Conservation (phyloP, 35 echinoderm and acorn worm species). For the Lytechinus variegatus region DNA sequence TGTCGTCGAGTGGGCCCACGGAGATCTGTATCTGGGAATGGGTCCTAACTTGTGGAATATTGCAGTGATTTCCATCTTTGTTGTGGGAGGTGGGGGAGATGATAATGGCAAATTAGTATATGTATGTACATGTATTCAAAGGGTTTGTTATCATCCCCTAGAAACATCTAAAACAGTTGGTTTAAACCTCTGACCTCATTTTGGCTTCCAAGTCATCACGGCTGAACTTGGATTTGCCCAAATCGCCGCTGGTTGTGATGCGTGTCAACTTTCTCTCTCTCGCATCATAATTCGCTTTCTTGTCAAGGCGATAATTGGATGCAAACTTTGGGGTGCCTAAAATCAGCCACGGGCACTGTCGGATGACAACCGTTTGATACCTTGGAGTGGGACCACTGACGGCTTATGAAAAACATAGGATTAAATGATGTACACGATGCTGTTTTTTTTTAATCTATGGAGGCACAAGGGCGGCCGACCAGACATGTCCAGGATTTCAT, state of each 20-base stretch:
- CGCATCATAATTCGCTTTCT: background rate
- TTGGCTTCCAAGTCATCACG: background rate
- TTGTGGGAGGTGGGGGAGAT: background rate
- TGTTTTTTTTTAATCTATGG: too few relatives aligned
- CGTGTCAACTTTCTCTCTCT: background rate
- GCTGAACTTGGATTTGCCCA: background rate
- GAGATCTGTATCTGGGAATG: too few relatives aligned
- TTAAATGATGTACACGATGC: background rate
- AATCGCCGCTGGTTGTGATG: background rate
- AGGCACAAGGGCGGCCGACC: too few relatives aligned
- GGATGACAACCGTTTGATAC: background rate
- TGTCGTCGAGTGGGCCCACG: too few relatives aligned
- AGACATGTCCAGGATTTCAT: too few relatives aligned
- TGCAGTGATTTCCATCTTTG: too few relatives aligned
- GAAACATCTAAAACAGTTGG: background rate
- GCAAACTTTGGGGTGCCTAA: background rate
- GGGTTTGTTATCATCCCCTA: background rate
- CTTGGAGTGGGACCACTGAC: background rate
- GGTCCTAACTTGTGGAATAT: too few relatives aligned
- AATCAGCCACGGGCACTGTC: background rate
- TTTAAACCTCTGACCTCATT: slow-evolving; percentile 1
- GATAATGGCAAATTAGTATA: background rate
- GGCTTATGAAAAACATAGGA: background rate
- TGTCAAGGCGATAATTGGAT: slow-evolving; percentile 2
- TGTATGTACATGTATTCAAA: background rate